Conservation (phyloP, 2,797 vertebrate species). For the Chelon labrosus region DNA sequence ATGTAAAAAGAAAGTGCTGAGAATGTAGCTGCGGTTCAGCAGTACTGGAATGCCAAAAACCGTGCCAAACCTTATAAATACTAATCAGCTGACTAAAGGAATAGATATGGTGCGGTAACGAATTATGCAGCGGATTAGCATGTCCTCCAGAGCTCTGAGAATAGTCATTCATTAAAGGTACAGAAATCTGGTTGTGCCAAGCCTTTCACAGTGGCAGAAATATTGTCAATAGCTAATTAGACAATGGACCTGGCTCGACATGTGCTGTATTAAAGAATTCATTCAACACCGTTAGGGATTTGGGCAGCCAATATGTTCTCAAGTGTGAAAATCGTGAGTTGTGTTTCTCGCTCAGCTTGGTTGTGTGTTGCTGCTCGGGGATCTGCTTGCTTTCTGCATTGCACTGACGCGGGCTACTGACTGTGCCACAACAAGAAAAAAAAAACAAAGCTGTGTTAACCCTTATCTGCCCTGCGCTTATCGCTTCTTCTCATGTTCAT, state of each 20-base stretch:
- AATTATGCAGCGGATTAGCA: constrained; percentile 71
- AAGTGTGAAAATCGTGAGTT: constrained; percentile 15
- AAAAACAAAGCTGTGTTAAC: constrained; percentile 49
- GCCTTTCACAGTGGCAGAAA: constrained; percentile 48
- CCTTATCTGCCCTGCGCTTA: constrained; percentile 42
- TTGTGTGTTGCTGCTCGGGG: constrained; percentile 55
- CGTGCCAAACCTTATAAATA: constrained; percentile 39
- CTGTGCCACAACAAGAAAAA: constrained; percentile 51
- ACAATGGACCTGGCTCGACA: constrained; percentile 36
- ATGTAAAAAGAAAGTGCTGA: constrained; percentile 3
- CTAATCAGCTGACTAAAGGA: constrained; percentile 48
- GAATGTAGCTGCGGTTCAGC: constrained; percentile 17
- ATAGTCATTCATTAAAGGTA: constrained; percentile 60
- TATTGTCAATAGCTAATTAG: constrained; percentile 76
- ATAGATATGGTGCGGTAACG: constrained; percentile 18
- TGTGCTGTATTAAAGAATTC: constrained; percentile 28
- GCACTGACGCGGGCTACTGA: constrained; percentile 54
- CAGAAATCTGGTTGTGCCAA: constrained; percentile 44
- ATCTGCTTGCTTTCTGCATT: constrained; percentile 60
- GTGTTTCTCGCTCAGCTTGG: constrained; percentile 19
- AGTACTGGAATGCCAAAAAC: constrained; percentile 29
- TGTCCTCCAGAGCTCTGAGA: constrained; percentile 62
- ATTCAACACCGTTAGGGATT: constrained; percentile 39
- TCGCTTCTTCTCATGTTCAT: constrained; percentile 32
- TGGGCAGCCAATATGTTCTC: constrained; percentile 5